These are phyloP conservation scores for Synergus laeviventris DNA, from an alignment of 2,888 invertebrate genomes.

Conservation along the genomic window DNA sequence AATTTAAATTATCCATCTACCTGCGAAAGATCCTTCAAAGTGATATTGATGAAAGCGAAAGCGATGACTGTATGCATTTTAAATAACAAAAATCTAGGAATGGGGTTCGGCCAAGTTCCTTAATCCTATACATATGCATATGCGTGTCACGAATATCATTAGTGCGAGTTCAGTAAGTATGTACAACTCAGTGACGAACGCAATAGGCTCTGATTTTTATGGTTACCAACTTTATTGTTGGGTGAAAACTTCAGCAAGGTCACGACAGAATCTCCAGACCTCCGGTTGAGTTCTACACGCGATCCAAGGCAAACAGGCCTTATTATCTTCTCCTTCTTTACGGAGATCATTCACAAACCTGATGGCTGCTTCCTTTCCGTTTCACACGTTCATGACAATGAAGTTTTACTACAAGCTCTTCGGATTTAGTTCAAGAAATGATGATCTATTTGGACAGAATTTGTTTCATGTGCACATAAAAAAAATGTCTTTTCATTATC, in stretches of 20 bases:
- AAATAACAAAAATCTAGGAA: conserved; percentile 13
- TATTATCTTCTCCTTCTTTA: conserved; percentile 13
- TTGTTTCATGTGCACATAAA: too few species aligned
- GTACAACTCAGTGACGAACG: not conserved
- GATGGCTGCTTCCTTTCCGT: not conserved
- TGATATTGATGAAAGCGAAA: conserved; percentile 26
- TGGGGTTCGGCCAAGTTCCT: not conserved
- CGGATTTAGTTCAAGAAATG: not conserved
- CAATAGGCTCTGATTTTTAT: conserved; percentile 15
- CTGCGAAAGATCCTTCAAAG: not conserved
- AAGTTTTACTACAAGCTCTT: not conserved
- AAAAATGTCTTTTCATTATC: too few species aligned
- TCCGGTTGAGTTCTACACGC: conserved; percentile 26
- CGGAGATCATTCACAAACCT: conserved; percentile 29
- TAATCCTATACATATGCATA: not conserved
- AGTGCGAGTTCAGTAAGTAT: not conserved
- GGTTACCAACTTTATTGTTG: conserved; percentile 2
- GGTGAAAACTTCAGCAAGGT: conserved; percentile 34
- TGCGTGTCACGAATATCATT: conserved; percentile 32
- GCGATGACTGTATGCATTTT: not conserved
- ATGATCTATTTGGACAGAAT: not conserved
- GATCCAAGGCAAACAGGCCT: conserved; percentile 34
- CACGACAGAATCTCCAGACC: conserved; percentile 7
- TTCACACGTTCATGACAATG: not conserved
- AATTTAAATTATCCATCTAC: not conserved